phyloP scores from a whole-genome alignment of 1,140 invertebrate genomes.

The Drosophila athabasca region DNA sequence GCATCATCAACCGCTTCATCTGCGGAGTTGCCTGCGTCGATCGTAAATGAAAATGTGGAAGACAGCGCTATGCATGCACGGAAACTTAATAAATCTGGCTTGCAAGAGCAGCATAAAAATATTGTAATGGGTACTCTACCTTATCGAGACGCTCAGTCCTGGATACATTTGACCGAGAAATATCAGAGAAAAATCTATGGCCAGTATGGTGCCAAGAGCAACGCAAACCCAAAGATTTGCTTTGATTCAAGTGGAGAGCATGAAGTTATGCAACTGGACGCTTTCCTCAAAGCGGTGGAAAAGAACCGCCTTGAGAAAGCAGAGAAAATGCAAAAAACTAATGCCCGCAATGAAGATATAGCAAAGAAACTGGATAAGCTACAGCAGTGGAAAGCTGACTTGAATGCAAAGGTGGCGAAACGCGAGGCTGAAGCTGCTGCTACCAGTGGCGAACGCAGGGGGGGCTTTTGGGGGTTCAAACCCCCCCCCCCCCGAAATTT shows the following conservation, averaged over 20 bases:
- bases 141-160: conserved; percentile 83
- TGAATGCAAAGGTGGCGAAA: conserved; percentile 87
- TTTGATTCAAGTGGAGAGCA: conserved; percentile 86
- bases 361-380: conserved; percentile 87
- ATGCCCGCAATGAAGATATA: conserved; percentile 86
- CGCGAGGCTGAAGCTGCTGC: conserved; percentile 86
- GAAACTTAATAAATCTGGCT: conserved; percentile 86
- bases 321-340: conserved; percentile 83
- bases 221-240: conserved; percentile 84
- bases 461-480: too few species aligned
- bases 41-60: conserved; percentile 30
- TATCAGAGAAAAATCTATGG: conserved; percentile 86
- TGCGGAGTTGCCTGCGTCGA: conserved; percentile 37
- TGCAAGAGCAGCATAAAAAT: conserved; percentile 85
- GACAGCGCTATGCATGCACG: conserved; percentile 61
- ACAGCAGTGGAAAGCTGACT: conserved; percentile 87
- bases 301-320: conserved; percentile 42
- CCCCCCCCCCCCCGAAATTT: too few species aligned
- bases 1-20: conserved; percentile 28
- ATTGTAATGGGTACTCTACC: conserved; percentile 85
- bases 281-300: conserved; percentile 86
- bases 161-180: conserved; percentile 85
- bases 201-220: conserved; percentile 85
- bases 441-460: too few species aligned
- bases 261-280: conserved; percentile 84